These are phyloP conservation scores for Sarcophaga subvicina DNA, from an alignment of 2,888 invertebrate species.

Conservation along the genomic window DNA sequence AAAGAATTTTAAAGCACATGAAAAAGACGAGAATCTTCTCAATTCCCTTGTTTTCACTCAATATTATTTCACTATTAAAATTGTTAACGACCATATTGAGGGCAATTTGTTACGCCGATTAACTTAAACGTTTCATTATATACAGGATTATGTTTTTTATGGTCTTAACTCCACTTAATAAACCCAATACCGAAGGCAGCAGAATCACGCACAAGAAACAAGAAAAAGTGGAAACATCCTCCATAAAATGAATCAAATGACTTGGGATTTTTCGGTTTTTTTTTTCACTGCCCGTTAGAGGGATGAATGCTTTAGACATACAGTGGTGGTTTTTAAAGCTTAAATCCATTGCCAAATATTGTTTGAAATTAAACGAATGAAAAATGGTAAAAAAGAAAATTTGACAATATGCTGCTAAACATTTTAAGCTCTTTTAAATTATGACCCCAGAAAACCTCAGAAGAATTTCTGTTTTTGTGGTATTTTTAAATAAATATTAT, in stretches of 20 bases:
- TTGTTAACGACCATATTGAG: slow-evolving; percentile 57
- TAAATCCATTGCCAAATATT: neutral
- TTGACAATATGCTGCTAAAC: slow-evolving; percentile 48
- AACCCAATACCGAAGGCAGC: slow-evolving; percentile 29
- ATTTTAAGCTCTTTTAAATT: slow-evolving; percentile 58
- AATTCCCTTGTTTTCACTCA: slow-evolving; percentile 66
- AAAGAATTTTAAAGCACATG: neutral
- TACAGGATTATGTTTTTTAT: slow-evolving; percentile 55
- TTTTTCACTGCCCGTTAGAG: neutral
- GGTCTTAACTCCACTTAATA: slow-evolving; percentile 37
- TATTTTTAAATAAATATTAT: slow-evolving; percentile 48
- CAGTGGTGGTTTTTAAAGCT: slow-evolving; percentile 30
- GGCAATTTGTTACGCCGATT: slow-evolving; percentile 67
- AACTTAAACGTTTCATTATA: slow-evolving; percentile 68
- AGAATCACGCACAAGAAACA: slow-evolving; percentile 3
- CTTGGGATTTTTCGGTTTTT: slow-evolving; percentile 12
- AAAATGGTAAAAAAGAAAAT: neutral
- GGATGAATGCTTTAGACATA: slow-evolving; percentile 28
- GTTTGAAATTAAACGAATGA: neutral
- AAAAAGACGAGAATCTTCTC: slow-evolving; percentile 38
- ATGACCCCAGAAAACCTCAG: slow-evolving; percentile 37
- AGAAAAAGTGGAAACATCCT: slow-evolving; percentile 18
- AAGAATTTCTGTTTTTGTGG: slow-evolving; percentile 42
- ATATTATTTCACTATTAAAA: slow-evolving; percentile 51
- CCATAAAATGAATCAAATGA: slow-evolving; percentile 11